phyloP scores from a whole-genome alignment of 2,888 invertebrate genomes.

The Leptarthrus brevirostris region DNA sequence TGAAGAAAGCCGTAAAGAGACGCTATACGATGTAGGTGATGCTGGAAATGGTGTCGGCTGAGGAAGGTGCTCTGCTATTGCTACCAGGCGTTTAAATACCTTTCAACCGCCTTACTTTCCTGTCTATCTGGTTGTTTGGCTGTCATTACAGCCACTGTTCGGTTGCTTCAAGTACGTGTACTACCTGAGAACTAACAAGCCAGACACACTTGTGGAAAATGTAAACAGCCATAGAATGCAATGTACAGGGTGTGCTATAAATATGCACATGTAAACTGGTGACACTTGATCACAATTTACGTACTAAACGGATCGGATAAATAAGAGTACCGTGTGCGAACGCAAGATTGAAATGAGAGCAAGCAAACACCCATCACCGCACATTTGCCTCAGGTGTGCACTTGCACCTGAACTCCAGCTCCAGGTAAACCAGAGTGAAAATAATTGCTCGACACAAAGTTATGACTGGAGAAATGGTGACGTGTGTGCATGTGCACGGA shows the following conservation, averaged over 20 bases:
- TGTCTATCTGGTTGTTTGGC: background rate
- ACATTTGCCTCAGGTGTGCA: slow-evolving; percentile 1
- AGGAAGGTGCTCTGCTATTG: too few relatives aligned
- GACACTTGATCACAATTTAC: slow-evolving; percentile 42
- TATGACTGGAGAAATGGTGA: too few relatives aligned
- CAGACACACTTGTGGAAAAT: slow-evolving; percentile 50
- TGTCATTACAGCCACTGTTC: slow-evolving; percentile 16
- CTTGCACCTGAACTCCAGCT: slow-evolving; percentile 19
- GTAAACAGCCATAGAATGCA: slow-evolving; percentile 49
- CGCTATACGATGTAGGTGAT: background rate
- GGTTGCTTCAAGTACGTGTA: slow-evolving; percentile 1
- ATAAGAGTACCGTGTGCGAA: slow-evolving; percentile 16
- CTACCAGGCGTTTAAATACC: background rate
- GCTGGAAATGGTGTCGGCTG: too few relatives aligned
- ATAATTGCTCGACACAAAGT: slow-evolving; percentile 18
- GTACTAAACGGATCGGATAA: slow-evolving; percentile 31
- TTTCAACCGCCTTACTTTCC: background rate
- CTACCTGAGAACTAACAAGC: slow-evolving; percentile 49
- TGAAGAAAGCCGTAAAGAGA: background rate
- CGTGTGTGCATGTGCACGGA: background rate
- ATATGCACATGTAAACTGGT: slow-evolving; percentile 10
- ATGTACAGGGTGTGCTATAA: background rate
- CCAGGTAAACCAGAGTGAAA: slow-evolving; percentile 10
- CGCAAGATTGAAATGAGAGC: slow-evolving; percentile 3
- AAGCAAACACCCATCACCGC: too few relatives aligned